phyloP scores from a whole-genome alignment of 35 echinoderm and acorn worm genomes.

The Chiridota heheva region DNA sequence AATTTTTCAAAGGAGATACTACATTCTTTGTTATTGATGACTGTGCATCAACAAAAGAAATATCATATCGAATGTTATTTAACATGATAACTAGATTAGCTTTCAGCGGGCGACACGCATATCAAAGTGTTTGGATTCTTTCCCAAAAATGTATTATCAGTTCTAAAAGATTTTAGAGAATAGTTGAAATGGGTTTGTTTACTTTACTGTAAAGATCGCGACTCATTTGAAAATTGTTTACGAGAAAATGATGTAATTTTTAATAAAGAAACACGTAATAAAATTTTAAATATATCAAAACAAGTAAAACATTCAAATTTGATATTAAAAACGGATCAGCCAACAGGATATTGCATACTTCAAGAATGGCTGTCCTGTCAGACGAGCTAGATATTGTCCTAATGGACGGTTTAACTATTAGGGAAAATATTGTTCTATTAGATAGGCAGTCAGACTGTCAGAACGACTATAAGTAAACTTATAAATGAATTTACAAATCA shows the following conservation, averaged over 20 bases:
- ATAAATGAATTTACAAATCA: too few species aligned
- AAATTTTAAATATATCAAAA: conserved; percentile 7
- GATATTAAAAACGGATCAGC: conserved; percentile 17
- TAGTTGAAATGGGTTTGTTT: conserved; percentile 8
- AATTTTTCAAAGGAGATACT: neutral
- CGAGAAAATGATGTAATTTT: conserved; percentile 15
- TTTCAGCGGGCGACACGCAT: neutral
- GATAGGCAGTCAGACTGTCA: too few species aligned
- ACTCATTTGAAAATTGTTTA: conserved; percentile 29
- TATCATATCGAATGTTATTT: conserved; percentile 7
- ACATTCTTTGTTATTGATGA: conserved; percentile 6
- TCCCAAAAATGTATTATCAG: conserved; percentile 3
- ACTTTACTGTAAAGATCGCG: conserved; percentile 18
- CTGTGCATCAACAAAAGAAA: conserved; percentile 9
- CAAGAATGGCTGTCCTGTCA: too few species aligned
- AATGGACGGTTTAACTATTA: too few species aligned
- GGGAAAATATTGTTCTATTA: too few species aligned
- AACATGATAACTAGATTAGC: conserved; percentile 16
- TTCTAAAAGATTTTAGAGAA: conserved; percentile 26
- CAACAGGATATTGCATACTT: neutral
- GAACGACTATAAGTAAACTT: too few species aligned
- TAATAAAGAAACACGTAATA: neutral
- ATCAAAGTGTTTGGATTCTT: conserved; percentile 22
- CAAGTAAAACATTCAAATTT: conserved; percentile 17
- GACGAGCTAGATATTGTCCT: too few species aligned